Evolutionary conservation across 2,888 invertebrate species (phyloP).

Genomic region (Drosophila nr. fundita): DNA sequence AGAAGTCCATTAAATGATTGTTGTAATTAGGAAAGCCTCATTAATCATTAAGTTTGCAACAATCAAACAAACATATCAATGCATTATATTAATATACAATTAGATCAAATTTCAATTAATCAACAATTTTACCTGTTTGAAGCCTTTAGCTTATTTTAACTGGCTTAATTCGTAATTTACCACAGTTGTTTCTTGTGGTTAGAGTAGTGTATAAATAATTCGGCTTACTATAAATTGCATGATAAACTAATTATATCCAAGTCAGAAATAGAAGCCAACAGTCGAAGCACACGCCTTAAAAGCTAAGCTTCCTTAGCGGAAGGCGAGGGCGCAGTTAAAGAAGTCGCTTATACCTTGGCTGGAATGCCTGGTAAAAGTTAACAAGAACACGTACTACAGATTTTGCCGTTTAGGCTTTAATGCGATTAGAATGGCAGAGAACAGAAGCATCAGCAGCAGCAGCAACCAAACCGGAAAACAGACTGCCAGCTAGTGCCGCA

Average conservation of each 20-base stretch:
- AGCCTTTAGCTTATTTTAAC: background rate
- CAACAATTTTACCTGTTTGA: background rate
- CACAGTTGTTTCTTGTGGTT: background rate
- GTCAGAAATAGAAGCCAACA: conserved; percentile 20
- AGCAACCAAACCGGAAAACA: conserved; percentile 5
- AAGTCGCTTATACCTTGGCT: conserved; percentile 23
- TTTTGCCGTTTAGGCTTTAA: conserved; percentile 76
- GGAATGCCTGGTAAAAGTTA: conserved; percentile 59
- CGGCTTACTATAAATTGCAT: background rate
- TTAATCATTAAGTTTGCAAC: background rate
- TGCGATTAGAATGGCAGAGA: conserved; percentile 72
- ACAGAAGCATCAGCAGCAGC: conserved; percentile 11
- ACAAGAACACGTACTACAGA: conserved; percentile 77
- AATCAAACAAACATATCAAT: background rate
- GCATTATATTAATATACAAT: background rate
- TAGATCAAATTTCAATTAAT: background rate
- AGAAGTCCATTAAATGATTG: background rate
- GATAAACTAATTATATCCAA: conserved; percentile 29
- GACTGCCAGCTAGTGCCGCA: conserved; percentile 11
- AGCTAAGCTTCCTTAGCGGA: conserved; percentile 6
- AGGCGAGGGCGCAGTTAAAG: conserved; percentile 17
- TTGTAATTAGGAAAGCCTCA: background rate
- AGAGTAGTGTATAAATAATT: conserved; percentile 1
- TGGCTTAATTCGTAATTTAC: background rate
- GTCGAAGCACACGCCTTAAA: conserved; percentile 5